phyloP scores from a whole-genome alignment of 1,140 invertebrate species.

The Carposina sasakii region DNA sequence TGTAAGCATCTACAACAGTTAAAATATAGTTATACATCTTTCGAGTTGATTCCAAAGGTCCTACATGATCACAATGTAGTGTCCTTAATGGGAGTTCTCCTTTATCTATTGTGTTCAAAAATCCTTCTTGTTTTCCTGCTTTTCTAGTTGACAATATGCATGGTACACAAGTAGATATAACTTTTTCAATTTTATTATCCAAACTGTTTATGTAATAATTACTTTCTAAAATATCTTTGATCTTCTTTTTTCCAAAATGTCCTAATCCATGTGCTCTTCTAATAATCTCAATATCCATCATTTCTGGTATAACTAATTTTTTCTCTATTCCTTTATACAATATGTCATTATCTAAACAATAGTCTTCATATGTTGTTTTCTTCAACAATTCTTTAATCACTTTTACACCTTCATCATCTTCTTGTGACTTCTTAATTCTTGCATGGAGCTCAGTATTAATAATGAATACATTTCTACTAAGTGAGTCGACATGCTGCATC shows the following conservation, averaged over 20 bases:
- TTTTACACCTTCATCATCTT: constrained; percentile 6
- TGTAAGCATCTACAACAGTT: constrained; percentile 27
- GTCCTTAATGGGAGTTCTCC: constrained; percentile 31
- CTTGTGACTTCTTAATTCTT: constrained; percentile 1
- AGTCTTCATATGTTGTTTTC: constrained; percentile 9
- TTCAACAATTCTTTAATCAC: constrained; percentile 3
- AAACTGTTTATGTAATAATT: constrained; percentile 18
- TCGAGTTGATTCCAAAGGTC: constrained; percentile 30
- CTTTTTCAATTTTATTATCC: constrained; percentile 28
- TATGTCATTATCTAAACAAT: constrained; percentile 7
- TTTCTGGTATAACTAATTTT: constrained; percentile 9
- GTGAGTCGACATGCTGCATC: too few relatives aligned
- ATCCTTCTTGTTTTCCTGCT: constrained; percentile 26
- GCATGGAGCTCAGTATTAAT: neutral
- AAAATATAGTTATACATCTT: constrained; percentile 37
- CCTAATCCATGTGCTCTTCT: constrained; percentile 10
- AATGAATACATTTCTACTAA: too few relatives aligned
- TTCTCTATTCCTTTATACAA: constrained; percentile 11
- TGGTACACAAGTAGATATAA: constrained; percentile 29
- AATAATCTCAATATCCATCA: constrained; percentile 16
- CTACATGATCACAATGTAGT: constrained; percentile 46
- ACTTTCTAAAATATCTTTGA: constrained; percentile 13
- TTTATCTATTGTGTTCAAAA: constrained; percentile 33
- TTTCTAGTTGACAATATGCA: constrained; percentile 30
- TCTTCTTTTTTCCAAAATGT: constrained; percentile 18